Conservation (phyloP, 2,797 vertebrate species). For the Protosalanx chinensis region DNA sequence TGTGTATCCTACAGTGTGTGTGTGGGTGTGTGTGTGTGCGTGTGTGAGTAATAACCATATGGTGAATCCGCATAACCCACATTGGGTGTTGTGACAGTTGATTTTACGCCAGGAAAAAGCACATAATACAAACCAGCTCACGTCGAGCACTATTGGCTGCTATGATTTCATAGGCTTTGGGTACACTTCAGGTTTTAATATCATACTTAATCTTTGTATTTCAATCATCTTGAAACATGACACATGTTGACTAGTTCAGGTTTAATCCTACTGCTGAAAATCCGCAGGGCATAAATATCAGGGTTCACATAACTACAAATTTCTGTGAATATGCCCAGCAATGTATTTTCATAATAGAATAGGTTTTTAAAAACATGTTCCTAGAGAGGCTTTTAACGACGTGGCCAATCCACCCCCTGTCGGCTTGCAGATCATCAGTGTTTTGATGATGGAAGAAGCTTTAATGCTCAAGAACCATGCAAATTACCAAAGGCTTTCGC, state of each 20-base stretch:
- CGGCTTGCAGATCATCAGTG: neutral
- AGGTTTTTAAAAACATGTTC: too few relatives aligned
- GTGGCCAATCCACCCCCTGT: neutral
- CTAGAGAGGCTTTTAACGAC: neutral
- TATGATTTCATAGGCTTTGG: neutral
- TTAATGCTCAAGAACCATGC: neutral
- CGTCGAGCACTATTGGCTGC: neutral
- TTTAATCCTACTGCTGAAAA: neutral
- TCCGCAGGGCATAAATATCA: too few relatives aligned
- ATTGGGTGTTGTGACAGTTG: conserved; percentile 1
- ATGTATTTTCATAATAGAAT: too few relatives aligned
- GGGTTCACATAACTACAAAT: too few relatives aligned
- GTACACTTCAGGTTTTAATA: neutral
- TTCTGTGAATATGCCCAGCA: too few relatives aligned
- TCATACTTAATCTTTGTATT: neutral
- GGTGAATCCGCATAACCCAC: neutral
- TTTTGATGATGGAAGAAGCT: neutral
- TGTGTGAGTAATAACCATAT: conserved; percentile 1
- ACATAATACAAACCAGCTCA: neutral
- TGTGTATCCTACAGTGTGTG: neutral
- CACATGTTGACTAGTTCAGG: neutral
- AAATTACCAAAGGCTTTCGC: neutral
- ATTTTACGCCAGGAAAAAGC: neutral
- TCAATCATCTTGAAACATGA: neutral
- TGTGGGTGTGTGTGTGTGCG: neutral